Base-by-base conservation (phyloP, 2,113 vertebrate genomes). In the Mustela nigripes region DNA sequence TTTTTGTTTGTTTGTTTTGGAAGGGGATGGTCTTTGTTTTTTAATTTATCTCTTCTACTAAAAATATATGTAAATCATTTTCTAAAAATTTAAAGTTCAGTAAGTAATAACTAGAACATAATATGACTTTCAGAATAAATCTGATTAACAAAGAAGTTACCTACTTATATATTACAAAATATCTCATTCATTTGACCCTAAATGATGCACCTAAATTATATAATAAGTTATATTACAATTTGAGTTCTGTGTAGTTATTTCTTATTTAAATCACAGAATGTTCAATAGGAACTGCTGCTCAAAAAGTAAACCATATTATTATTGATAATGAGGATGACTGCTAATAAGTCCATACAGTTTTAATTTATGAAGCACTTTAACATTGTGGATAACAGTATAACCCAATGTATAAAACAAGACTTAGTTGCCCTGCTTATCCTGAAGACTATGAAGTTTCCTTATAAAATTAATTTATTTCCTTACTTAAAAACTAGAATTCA, bases 51-150 rank as follows among this genome's bases (percentile, higher is more conserved):
- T 81, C 1, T 87, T 83, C 89, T 48, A 19, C 21, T 87, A 79
- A 82, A n/a, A 11, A 96, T 48, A 87, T 78, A 82, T 1, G 26
- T 24, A 86, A 86, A 86, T 82, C 19, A 53, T 60, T 81, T 71
- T 76, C 33, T 19, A 73, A n/a, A 94, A 86, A 15, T 50, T 82
- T 50, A 93, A 81, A 93, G 28, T 71, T 58, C 11, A 5, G 28
- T 48, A 76, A 60, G 10, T 56, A 94, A 58, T 78, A 83, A 63
- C 15, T 73, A 65, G 19, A 63, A 58, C 10, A 94, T 33, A 31
- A 56, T 33, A 60, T 74, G 1, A 78, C 60, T 90, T 96, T 86
- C 16, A 82, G 50, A 91, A 86, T 58, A 90, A 95, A 79, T 50
- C 0, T 65, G 2, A 90, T 91, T 79, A 76, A 19, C 28, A 84